phyloP scores from a whole-genome alignment of 2,888 invertebrate genomes.

The Arctia plantaginis region DNA sequence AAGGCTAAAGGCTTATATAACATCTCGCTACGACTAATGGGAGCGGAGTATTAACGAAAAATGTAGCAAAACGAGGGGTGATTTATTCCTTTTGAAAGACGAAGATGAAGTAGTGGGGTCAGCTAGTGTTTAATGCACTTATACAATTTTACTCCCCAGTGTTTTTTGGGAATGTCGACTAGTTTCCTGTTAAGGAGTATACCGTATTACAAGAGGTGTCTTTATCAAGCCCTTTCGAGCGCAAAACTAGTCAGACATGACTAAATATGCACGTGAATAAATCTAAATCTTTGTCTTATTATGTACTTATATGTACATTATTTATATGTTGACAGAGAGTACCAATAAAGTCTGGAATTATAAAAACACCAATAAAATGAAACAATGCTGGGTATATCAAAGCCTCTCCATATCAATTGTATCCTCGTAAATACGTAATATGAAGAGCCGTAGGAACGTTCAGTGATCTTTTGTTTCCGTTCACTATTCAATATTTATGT shows the following conservation, averaged over 20 bases:
- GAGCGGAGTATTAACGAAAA: not conserved
- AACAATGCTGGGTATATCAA: conserved; percentile 34
- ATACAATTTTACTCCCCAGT: not conserved
- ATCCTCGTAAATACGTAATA: conserved; percentile 42
- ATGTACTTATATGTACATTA: conserved; percentile 6
- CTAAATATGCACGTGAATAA: not conserved
- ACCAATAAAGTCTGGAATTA: conserved; percentile 32
- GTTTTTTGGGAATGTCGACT: not conserved
- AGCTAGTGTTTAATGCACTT: no score
- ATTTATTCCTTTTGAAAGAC: not conserved
- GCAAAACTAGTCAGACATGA: not conserved
- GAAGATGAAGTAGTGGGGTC: no score
- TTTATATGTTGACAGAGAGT: conserved; percentile 10
- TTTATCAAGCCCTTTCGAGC: not conserved
- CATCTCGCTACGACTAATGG: no score
- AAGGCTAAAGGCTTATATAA: not conserved
- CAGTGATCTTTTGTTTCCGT: conserved; percentile 44
- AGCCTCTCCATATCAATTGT: conserved; percentile 40
- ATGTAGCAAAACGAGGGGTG: not conserved
- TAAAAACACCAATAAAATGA: conserved; percentile 25
- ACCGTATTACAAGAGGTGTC: not conserved
- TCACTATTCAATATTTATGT: conserved; percentile 42
- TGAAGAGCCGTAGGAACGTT: conserved; percentile 31
- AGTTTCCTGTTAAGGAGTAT: not conserved
- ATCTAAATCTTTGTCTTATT: not conserved